phyloP scores from a whole-genome alignment of 1,140 invertebrate genomes.

The Scylla paramamosain region DNA sequence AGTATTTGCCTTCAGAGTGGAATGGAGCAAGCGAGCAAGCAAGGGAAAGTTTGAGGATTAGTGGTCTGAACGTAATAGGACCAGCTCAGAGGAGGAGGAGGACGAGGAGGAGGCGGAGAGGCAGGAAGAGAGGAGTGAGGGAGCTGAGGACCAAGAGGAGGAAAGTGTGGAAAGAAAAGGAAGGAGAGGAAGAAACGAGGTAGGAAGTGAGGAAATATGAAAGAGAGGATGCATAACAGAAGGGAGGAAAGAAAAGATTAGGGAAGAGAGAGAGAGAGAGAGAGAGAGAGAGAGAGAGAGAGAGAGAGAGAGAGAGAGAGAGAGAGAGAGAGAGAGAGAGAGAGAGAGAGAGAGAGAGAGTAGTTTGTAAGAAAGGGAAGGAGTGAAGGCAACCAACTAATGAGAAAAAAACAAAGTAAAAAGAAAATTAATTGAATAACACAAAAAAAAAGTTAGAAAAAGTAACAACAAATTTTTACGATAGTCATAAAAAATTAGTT shows the following conservation, averaged over 20 bases:
- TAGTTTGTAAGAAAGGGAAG: neutral
- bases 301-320: neutral
- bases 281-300: no score
- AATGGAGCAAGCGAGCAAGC: neutral
- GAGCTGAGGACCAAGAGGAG: neutral
- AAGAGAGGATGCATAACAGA: neutral
- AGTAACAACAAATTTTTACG: no score
- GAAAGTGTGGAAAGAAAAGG: neutral
- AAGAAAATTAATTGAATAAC: neutral
- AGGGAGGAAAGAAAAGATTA: neutral
- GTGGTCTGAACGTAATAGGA: neutral
- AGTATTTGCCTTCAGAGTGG: neutral
- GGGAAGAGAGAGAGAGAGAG: conserved; percentile 15
- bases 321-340: neutral
- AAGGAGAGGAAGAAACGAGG: neutral
- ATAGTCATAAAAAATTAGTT: neutral
- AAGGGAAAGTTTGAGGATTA: neutral
- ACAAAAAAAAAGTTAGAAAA: neutral
- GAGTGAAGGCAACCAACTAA: neutral
- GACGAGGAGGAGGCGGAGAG: neutral
- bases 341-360: neutral
- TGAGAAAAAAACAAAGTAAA: neutral
- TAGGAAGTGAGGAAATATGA: neutral
- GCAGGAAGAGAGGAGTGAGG: neutral
- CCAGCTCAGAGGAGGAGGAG: no score